A percentile compares a stretch with the other conserved stretches of the same genome.
These are phyloP conservation scores for Trachemys scripta DNA, from an alignment of 2,113 vertebrate species.

Conservation along the genomic window DNA sequence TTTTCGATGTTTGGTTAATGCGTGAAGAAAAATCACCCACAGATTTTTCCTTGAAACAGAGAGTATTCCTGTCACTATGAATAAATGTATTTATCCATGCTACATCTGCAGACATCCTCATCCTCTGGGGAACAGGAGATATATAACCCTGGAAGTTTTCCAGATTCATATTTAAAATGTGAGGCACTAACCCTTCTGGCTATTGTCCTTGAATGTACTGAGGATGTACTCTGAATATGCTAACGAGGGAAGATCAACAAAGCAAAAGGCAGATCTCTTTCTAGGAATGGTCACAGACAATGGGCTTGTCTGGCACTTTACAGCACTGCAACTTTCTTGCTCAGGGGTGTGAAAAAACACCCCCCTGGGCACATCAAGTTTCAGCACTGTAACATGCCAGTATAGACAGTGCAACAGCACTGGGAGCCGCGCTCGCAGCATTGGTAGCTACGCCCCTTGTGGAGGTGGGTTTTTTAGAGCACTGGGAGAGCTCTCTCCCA, in stretches of 20 bases:
- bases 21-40: not conserved
- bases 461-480: too few species aligned
- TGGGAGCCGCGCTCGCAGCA: too few species aligned
- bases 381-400: too few species aligned
- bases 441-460: too few species aligned
- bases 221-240: not conserved
- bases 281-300: not conserved
- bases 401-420: too few species aligned
- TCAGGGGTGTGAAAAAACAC: too few species aligned
- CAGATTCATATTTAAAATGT: not conserved
- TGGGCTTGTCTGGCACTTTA: too few species aligned
- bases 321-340: too few species aligned
- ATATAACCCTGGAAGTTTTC: not conserved
- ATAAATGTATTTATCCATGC: not conserved
- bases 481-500: too few species aligned
- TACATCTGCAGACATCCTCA: not conserved
- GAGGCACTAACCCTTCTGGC: not conserved
- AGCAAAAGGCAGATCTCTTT: not conserved
- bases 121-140: not conserved
- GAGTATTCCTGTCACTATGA: not conserved
- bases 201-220: not conserved
- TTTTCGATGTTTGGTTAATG: not conserved
- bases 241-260: conserved; percentile 8
- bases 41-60: not conserved
- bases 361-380: too few species aligned